Evolutionary conservation across 2,113 vertebrate species (phyloP), one percentile per base, ranked within the genome.

Genomic region (Penelope pileata): DNA sequence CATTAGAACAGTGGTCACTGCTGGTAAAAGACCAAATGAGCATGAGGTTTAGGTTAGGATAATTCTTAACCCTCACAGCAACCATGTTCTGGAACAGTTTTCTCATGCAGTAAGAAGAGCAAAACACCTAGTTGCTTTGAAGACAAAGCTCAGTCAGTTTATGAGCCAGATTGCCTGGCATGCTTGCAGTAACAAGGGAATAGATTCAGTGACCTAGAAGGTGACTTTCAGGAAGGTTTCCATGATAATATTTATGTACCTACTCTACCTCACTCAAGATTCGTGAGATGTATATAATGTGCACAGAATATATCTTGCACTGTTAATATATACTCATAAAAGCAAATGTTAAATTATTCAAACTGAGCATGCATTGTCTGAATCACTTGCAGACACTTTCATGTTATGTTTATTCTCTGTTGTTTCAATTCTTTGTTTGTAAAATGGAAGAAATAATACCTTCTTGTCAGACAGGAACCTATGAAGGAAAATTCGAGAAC

Each of bases 141-240:
- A 88, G 53, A 63, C 48, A 76, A 87, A 90, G 32, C 11, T 79
- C n/a, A 72, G 32, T 66, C 34, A 48, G 12, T n/a, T 89, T 79
- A 68, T 32, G n/a, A 91, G 73, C 21, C 53, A 93, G 67, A 80
- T 51, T 76, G 48, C 22, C 30, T 4, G 12, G 27, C 48, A 79
- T 40, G 27, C 32, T n/a, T 85, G 16, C 34, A 91, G 15, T 51
- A 91, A 75, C 29, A 79, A 75, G 32, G 21, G 51, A 76, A 38
- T 30, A 60, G 26, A 59, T 72, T 84, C 56, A 63, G 45, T 43
- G 36, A 82, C 16, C 47, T 27, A 60, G 75, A 89, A 93, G 63
- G 48, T 91, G 77, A 63, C 82, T 87, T 90, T 93, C 78, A 76
- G 59, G 58, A 76, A 94, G 76, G 45, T 72, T 94, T 40, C 43